A percentile compares a stretch with the other conserved stretches of the same genome.
Conservation (phyloP, 2,113 vertebrate species). For the Amazona guildingii region DNA sequence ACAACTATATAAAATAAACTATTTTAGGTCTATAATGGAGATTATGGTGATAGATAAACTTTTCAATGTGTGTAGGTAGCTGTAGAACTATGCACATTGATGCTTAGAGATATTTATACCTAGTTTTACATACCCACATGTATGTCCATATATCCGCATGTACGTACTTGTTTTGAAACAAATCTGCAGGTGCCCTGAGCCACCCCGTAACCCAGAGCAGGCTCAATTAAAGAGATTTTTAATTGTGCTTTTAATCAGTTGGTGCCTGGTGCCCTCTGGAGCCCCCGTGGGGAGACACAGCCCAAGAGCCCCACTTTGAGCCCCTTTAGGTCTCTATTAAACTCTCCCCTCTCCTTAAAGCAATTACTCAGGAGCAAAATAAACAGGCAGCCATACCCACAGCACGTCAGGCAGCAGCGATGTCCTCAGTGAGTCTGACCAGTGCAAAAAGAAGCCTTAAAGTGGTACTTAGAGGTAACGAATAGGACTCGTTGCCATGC, state of each 20-base stretch:
- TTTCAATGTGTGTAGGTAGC: fast-evolving
- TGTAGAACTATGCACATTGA: too few relatives aligned
- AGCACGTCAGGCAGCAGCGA: fast-evolving
- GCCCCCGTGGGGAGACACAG: neutral
- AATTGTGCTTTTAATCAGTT: neutral
- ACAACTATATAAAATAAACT: neutral
- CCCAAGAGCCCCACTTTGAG: neutral
- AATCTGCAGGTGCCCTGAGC: neutral
- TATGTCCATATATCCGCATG: too few relatives aligned
- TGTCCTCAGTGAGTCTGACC: fast-evolving
- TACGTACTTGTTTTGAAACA: neutral
- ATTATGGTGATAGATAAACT: too few relatives aligned
- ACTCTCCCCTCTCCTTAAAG: neutral
- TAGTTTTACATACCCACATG: neutral
- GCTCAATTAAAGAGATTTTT: neutral
- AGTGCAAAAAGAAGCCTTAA: fast-evolving
- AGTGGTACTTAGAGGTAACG: too few relatives aligned
- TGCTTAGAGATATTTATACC: neutral
- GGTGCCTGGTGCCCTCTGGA: neutral
- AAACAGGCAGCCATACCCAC: neutral
- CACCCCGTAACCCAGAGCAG: neutral
- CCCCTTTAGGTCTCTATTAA: neutral
- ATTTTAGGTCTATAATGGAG: neutral
- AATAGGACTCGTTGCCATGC: fast-evolving
- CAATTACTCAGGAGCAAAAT: neutral